phyloP scores from a whole-genome alignment of 2,888 invertebrate species.

The Lapara coniferarum region DNA sequence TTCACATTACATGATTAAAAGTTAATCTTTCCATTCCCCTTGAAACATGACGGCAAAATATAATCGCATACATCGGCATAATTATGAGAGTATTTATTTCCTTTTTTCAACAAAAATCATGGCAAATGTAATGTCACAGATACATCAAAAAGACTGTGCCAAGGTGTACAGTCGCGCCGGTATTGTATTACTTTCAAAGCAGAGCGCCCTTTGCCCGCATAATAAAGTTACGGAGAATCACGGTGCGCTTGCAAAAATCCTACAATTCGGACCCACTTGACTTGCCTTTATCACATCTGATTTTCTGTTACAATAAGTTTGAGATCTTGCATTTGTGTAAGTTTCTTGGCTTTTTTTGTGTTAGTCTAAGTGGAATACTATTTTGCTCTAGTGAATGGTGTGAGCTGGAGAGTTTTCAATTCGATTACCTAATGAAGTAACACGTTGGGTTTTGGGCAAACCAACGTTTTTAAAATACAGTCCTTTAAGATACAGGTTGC shows the following conservation, averaged over 20 bases:
- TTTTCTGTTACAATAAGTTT: constrained; percentile 9
- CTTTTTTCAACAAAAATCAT: too few species aligned
- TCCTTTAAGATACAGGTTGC: too few species aligned
- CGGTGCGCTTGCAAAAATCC: constrained; percentile 63
- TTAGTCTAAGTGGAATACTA: background rate
- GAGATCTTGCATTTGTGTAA: background rate
- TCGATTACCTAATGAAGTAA: too few species aligned
- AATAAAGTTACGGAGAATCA: constrained; percentile 65
- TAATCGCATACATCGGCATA: too few species aligned
- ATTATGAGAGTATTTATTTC: too few species aligned
- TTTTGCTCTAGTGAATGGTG: background rate
- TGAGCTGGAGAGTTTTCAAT: too few species aligned
- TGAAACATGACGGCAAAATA: too few species aligned
- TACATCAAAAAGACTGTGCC: background rate
- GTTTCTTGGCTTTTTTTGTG: background rate
- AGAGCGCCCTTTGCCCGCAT: constrained; percentile 54
- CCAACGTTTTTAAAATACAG: too few species aligned
- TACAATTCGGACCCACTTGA: constrained; percentile 13
- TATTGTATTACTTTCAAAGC: constrained; percentile 64
- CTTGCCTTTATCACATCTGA: constrained; percentile 7
- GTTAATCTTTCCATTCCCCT: too few species aligned
- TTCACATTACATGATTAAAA: too few species aligned
- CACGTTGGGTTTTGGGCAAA: too few species aligned
- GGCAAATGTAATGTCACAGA: too few species aligned
- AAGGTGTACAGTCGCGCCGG: constrained; percentile 39